A percentile compares a stretch with the other conserved stretches of the same genome.
These are phyloP conservation scores for Zenarchopterus dispar DNA, from an alignment of 2,797 vertebrate genomes.

Conservation along the genomic window DNA sequence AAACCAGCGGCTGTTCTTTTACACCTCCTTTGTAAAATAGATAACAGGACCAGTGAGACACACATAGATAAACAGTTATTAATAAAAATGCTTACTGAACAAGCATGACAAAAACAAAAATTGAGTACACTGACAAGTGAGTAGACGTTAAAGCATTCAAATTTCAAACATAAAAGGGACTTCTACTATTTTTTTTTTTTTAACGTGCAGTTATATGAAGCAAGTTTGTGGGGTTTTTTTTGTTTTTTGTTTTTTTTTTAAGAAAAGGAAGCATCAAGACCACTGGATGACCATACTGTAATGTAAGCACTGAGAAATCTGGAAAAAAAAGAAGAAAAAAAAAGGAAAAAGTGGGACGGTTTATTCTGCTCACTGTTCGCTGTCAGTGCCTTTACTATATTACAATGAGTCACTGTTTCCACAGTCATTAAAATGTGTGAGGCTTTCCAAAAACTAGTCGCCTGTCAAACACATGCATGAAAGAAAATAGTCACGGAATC, in stretches of 20 bases:
- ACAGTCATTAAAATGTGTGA: slow-evolving; percentile 65
- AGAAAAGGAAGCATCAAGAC: slow-evolving; percentile 20
- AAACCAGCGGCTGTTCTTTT: slow-evolving; percentile 87
- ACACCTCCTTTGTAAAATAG: slow-evolving; percentile 58
- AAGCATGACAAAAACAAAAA: not conserved
- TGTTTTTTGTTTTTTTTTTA: too few relatives aligned
- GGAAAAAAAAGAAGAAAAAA: not conserved
- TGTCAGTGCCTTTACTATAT: slow-evolving; percentile 58
- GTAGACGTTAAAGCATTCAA: too few relatives aligned
- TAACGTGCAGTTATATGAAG: too few relatives aligned
- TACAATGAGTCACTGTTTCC: slow-evolving; percentile 80
- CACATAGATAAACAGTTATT: slow-evolving; percentile 1
- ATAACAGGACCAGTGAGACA: slow-evolving; percentile 21
- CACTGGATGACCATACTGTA: slow-evolving; percentile 19
- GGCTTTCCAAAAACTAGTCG: slow-evolving; percentile 60
- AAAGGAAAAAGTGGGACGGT: slow-evolving; percentile 46
- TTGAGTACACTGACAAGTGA: too few relatives aligned
- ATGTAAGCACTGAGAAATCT: slow-evolving; percentile 43
- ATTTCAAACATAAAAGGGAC: too few relatives aligned
- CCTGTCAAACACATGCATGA: slow-evolving; percentile 44
- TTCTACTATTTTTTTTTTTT: too few relatives aligned
- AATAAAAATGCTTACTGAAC: not conserved
- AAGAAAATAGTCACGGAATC: slow-evolving; percentile 34
- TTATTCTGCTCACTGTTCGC: slow-evolving; percentile 39
- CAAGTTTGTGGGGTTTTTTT: slow-evolving; percentile 18